A percentile compares a stretch with the other conserved stretches of the same genome.
phyloP scores from a whole-genome alignment of 2,797 vertebrate species.

The Lophius americanus region DNA sequence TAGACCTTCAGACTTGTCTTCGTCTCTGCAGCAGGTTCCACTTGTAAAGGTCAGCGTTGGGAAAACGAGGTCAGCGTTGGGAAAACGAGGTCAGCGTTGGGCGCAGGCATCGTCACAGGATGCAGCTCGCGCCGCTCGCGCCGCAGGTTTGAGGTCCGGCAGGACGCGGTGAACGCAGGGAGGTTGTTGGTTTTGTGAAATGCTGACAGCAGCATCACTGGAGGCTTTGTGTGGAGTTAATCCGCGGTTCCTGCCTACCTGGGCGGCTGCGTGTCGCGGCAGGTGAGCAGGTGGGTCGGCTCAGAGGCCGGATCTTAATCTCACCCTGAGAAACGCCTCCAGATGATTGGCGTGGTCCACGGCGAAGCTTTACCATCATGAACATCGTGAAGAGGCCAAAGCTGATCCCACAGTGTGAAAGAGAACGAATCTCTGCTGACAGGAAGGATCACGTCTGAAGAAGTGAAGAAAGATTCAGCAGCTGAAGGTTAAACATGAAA shows the following conservation, averaged over 20 bases:
- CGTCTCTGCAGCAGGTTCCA: too few species aligned
- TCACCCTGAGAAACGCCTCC: slow-evolving; percentile 71
- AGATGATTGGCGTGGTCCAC: slow-evolving; percentile 63
- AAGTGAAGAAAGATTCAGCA: too few species aligned
- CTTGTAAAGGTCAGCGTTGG: too few species aligned
- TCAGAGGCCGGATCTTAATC: slow-evolving; percentile 69
- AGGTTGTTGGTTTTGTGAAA: slow-evolving; percentile 40
- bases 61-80: too few species aligned
- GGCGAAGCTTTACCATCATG: slow-evolving; percentile 48
- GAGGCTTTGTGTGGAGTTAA: slow-evolving; percentile 52
- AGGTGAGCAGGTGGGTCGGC: slow-evolving; percentile 69
- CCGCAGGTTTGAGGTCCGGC: not conserved
- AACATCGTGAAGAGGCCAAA: slow-evolving; percentile 27
- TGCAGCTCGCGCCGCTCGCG: too few species aligned
- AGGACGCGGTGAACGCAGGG: not conserved
- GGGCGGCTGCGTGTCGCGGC: slow-evolving; percentile 58
- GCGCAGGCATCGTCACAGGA: too few species aligned
- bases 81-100: too few species aligned
- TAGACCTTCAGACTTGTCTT: too few species aligned
- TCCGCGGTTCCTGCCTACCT: slow-evolving; percentile 58
- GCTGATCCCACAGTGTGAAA: slow-evolving; percentile 23
- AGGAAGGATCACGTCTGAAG: too few species aligned
- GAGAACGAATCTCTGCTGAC: too few species aligned
- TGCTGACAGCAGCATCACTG: slow-evolving; percentile 49
- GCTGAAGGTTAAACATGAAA: too few species aligned